These are phyloP conservation scores for Phengaris alcon DNA, from an alignment of 2,888 invertebrate genomes.

Conservation along the genomic window DNA sequence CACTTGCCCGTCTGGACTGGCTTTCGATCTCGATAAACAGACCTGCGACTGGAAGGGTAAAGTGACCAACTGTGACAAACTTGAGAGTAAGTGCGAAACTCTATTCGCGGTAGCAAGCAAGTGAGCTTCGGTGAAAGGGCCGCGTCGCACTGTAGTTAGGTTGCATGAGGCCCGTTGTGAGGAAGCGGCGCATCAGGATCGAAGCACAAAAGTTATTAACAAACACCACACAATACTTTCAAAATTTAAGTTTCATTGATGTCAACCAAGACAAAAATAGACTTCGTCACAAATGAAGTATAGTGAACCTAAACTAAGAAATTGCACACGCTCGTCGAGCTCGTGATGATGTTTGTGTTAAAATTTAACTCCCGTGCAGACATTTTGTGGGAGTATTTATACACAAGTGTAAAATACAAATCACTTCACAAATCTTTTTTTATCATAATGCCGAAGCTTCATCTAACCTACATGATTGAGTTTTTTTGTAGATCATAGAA, in stretches of 20 bases:
- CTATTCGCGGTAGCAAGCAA: constrained; percentile 75
- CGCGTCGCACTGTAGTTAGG: constrained; percentile 76
- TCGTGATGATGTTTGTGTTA: background rate
- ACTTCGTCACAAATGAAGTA: background rate
- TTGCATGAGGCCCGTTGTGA: constrained; percentile 73
- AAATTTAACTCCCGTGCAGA: background rate
- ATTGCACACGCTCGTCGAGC: constrained; percentile 10
- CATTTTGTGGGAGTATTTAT: background rate
- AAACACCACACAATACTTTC: constrained; percentile 35
- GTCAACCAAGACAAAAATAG: background rate
- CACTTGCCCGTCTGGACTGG: constrained; percentile 97
- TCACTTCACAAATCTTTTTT: constrained; percentile 29
- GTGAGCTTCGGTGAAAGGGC: constrained; percentile 76
- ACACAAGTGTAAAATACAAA: constrained; percentile 5
- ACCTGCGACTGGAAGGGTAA: constrained; percentile 99
- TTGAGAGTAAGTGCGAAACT: constrained; percentile 93
- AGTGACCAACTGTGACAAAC: constrained; percentile 97
- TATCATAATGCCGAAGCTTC: constrained; percentile 36
- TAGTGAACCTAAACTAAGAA: background rate
- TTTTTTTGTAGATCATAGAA: constrained; percentile 28
- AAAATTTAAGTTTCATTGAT: background rate
- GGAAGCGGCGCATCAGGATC: constrained; percentile 53
- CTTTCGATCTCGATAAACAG: constrained; percentile 98
- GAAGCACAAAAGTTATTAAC: constrained; percentile 60
- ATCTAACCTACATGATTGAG: constrained; percentile 32